Evolutionary conservation across 2,797 vertebrate species (phyloP), one percentile per base, ranked within the genome.

Genomic region (Oryzias dopingdopingensis): DNA sequence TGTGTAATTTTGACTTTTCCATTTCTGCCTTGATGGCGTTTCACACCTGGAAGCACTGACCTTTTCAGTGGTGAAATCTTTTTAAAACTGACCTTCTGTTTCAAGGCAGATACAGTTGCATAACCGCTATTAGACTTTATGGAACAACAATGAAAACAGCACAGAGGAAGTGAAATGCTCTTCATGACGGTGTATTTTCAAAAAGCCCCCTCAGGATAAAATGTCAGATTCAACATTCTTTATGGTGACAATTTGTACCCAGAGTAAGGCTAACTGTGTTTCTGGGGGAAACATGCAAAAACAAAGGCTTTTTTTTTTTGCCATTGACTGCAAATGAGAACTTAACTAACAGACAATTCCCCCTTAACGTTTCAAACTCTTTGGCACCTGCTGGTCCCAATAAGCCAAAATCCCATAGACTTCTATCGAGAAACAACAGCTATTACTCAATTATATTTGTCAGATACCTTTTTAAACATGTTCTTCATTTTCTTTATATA

Each of bases 31-130:
- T 55, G 42, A 59, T n/a, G 2, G 16, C 14, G 44, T 46, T 74
- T 81, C 74, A 76, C 85, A 86, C 83, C 83, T 87, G 82, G 71
- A 81, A 73, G 82, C 78, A 13, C 55, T 81, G 86, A 85, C 86
- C 86, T 86, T 89, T 89, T 81, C 74, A 72, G 56, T 71, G 81
- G 84, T 87, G 81, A 74, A 87, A 85, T 83, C 78, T 80, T 86
- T 88, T 89, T 81, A 84, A 87, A 87, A 61, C 45, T 81, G 83
- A 86, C 83, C 85, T 89, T 87, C 76, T 79, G 74, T 50, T 78
- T 65, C 62, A 37, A 56, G 59, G 62, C 72, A 75, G 73, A 74
- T 77, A 75, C 70, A 63, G 65, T 50, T 73, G 70, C 73, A 67
- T 71, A 59, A 67, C 59, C 56, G 64, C 65, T 60, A 71, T 70